Evolutionary conservation across 2,888 invertebrate species (phyloP), one percentile per base, ranked within the genome.

Genomic region (Neoascia interrupta): DNA sequence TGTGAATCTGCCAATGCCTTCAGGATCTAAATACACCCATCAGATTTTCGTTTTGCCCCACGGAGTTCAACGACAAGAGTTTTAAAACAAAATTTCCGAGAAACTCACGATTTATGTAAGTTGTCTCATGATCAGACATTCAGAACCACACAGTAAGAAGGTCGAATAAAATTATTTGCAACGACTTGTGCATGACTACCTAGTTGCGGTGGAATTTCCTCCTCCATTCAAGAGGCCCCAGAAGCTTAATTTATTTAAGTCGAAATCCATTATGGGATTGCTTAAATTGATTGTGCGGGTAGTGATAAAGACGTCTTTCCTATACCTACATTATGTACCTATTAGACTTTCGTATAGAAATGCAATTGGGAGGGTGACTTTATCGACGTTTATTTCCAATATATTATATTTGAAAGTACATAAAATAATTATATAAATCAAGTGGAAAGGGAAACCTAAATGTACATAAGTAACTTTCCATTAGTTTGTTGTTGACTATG

Each of bases 131-230:
- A 37, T 37, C 53, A 15, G n/a, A 37, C 36, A 37, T 51, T n/a
- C n/a, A n/a, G n/a, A n/a, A n/a, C n/a, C 19, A 13, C 15, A 8
- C 16, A 13, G 19, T 37, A 15, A 8, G 34, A 13, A 23, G 53
- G 23, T 37, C 15, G 23, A 53, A 23, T n/a, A 39, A 37, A 53
- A 53, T 37, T 36, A 51, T 21, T 51, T 13, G 51, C 23, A 53
- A 53, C 53, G 37, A 15, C 23, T 23, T 26, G 36, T n/a, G 37
- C 37, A 53, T 53, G 53, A 37, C 37, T 53, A n/a, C n/a, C n/a
- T n/a, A 37, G 36, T 15, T 37, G 23, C 21, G 4, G 16, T 37
- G 16, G 23, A 53, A 53, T 26, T 37, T 53, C 23, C 21, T 37
- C n/a, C 37, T 26, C 37, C 36, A 53, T n/a, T 53, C 37, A 37